Conservation (phyloP, 2,888 invertebrate genomes). For the Ommatoiulus sabulosus region DNA sequence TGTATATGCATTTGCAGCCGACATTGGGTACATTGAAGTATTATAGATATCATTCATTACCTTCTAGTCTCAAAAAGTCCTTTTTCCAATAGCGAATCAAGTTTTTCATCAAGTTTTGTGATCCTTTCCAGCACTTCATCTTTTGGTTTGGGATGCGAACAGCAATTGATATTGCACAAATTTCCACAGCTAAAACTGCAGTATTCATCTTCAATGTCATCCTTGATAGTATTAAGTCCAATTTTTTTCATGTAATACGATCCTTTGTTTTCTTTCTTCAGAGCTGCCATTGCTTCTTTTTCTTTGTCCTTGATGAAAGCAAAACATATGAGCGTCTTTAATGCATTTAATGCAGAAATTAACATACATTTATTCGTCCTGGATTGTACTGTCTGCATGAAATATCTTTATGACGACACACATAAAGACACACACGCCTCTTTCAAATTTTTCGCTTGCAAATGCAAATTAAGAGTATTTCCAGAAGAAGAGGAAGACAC, state of each 20-base stretch:
- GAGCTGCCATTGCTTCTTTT: constrained; percentile 72
- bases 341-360: too few relatives aligned
- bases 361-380: too few relatives aligned
- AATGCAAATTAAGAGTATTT: too few relatives aligned
- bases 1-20: not conserved
- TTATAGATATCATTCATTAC: not conserved
- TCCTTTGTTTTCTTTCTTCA: constrained; percentile 31
- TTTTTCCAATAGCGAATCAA: not conserved
- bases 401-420: too few relatives aligned
- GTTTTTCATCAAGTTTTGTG: constrained; percentile 4
- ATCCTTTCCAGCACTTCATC: constrained; percentile 64
- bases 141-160: constrained; percentile 69
- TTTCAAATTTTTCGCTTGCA: too few relatives aligned
- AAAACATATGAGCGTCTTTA: too few relatives aligned
- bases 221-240: not conserved
- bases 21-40: not conserved
- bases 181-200: constrained; percentile 16
- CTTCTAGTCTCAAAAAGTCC: not conserved
- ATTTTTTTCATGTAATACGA: not conserved
- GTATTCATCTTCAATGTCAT: not conserved
- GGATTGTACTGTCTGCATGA: too few relatives aligned
- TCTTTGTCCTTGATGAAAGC: constrained; percentile 68
- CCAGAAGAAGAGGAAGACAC: too few relatives aligned
- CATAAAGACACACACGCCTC: too few relatives aligned
- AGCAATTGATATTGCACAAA: constrained; percentile 66